Evolutionary conservation across 2,113 vertebrate genomes (phyloP).

Genomic region (Daubentonia madagascariensis): DNA sequence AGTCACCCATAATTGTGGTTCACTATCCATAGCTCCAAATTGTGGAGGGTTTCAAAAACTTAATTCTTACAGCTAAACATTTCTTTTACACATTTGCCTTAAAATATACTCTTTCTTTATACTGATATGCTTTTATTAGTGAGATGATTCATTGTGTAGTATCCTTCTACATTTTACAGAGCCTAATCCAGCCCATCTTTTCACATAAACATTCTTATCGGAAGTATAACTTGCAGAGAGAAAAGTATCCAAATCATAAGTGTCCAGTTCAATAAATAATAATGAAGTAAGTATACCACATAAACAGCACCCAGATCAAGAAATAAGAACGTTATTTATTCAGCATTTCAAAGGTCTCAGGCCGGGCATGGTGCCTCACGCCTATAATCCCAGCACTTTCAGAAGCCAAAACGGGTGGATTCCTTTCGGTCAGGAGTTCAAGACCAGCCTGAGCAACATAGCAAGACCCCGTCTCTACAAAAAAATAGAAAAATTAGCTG

Average conservation of each 20-base stretch:
- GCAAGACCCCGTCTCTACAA: too few relatives aligned
- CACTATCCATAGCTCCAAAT: background rate
- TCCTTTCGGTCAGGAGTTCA: too few relatives aligned
- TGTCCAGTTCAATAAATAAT: background rate
- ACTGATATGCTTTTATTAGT: background rate
- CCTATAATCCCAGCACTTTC: too few relatives aligned
- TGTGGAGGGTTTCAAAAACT: background rate
- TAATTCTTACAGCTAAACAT: background rate
- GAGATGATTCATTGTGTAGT: background rate
- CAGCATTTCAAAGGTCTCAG: background rate
- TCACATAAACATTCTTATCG: background rate
- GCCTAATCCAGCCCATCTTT: background rate
- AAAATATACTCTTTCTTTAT: background rate
- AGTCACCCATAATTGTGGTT: background rate
- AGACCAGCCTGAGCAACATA: too few relatives aligned
- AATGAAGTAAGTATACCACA: background rate
- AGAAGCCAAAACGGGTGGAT: too few relatives aligned
- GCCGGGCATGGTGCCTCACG: too few relatives aligned
- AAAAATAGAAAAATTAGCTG: too few relatives aligned
- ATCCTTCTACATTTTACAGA: background rate
- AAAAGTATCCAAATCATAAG: background rate
- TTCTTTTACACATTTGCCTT: conserved; percentile 17
- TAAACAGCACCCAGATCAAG: background rate
- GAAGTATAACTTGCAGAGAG: background rate
- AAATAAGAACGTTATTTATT: background rate